These are phyloP conservation scores for Drosophila anomelani DNA, from an alignment of 2,888 invertebrate species.

Conservation along the genomic window DNA sequence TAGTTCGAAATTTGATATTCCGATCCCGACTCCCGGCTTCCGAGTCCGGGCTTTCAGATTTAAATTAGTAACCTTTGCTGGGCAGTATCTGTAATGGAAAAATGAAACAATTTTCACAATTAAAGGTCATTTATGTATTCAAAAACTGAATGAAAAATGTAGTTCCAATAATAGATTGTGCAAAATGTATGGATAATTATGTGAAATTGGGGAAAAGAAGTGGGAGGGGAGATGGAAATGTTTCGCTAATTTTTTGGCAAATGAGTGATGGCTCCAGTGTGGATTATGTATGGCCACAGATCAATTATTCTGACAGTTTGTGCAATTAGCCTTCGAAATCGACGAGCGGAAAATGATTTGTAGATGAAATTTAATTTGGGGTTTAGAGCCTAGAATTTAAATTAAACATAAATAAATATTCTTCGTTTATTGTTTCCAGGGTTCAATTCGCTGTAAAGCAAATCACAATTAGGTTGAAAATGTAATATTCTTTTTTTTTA, in stretches of 20 bases:
- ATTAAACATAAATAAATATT: no score
- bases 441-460: not conserved
- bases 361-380: not conserved
- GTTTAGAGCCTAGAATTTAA: accelerated
- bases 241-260: not conserved
- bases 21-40: no score
- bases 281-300: not conserved
- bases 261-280: constrained; percentile 5
- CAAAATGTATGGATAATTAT: not conserved
- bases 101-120: constrained; percentile 9
- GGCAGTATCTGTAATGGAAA: constrained; percentile 18
- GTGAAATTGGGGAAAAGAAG: not conserved
- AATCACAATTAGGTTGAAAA: constrained; percentile 27
- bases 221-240: not conserved
- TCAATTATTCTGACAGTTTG: constrained; percentile 4
- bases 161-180: constrained; percentile 1
- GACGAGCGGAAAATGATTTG: not conserved
- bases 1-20: not conserved
- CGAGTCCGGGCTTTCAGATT: not conserved
- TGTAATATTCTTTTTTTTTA: constrained; percentile 43
- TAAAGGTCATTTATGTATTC: constrained; percentile 13
- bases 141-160: constrained; percentile 1
- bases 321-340: not conserved
- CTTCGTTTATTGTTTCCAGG: no score
- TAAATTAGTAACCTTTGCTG: constrained; percentile 4